phyloP scores from a whole-genome alignment of 2,113 vertebrate genomes.

The Chamaea fasciata region DNA sequence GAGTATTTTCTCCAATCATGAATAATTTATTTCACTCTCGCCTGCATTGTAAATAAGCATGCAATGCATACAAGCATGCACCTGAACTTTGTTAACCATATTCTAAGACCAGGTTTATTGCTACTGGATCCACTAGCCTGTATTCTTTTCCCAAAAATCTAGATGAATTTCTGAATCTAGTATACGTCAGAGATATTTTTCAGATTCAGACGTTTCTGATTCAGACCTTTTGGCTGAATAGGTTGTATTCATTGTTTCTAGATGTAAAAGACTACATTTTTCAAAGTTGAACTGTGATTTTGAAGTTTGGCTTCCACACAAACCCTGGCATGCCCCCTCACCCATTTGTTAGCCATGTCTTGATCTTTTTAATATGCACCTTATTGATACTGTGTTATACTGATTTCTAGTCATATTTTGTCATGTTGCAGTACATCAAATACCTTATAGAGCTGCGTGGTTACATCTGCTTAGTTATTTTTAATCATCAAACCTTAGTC shows the following conservation, averaged over 20 bases:
- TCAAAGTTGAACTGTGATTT: neutral
- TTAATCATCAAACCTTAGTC: neutral
- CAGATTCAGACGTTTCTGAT: neutral
- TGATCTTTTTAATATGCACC: neutral
- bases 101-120: neutral
- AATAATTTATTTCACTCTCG: neutral
- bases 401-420: neutral
- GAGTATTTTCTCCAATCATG: neutral
- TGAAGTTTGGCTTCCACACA: neutral
- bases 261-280: neutral
- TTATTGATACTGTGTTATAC: neutral
- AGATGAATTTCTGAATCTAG: neutral
- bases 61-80: neutral
- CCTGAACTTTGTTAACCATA: neutral
- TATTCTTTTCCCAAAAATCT: neutral
- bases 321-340: accelerated
- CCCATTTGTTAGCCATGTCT: neutral
- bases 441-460: neutral
- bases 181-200: neutral
- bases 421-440: neutral
- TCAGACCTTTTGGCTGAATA: neutral
- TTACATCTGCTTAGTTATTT: neutral
- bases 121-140: neutral
- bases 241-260: neutral
- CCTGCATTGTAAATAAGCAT: neutral